phyloP scores from a whole-genome alignment of 1,140 invertebrate species.

The Heliconius nattereri region DNA sequence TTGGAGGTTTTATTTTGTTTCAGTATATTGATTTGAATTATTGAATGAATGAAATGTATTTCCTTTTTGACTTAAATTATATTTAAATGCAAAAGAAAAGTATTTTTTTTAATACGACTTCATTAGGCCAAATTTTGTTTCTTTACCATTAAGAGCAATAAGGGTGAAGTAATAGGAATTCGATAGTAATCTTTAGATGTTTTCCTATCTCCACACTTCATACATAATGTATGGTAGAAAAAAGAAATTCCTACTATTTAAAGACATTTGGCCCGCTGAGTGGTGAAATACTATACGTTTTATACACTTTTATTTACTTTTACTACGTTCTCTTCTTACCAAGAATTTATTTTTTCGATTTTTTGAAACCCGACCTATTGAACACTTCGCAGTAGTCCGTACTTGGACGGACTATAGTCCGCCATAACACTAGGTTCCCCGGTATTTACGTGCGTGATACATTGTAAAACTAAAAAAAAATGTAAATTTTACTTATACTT shows the following conservation, averaged over 20 bases:
- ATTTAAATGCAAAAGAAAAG: too few relatives aligned
- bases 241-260: neutral
- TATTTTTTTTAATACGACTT: neutral
- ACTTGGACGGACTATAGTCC: too few relatives aligned
- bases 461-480: too few relatives aligned
- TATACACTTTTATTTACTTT: too few relatives aligned
- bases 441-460: too few relatives aligned
- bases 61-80: too few relatives aligned
- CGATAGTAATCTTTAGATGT: neutral
- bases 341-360: too few relatives aligned
- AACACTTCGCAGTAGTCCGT: too few relatives aligned
- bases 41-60: neutral
- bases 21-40: neutral
- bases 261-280: neutral
- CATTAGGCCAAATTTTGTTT: neutral
- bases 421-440: too few relatives aligned
- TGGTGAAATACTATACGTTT: neutral
- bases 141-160: neutral
- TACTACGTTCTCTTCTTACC: too few relatives aligned
- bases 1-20: neutral
- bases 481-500: too few relatives aligned
- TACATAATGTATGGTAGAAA: neutral
- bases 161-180: neutral
- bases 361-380: too few relatives aligned
- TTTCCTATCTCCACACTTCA: neutral